Evolutionary conservation across 2,797 vertebrate species (phyloP).

Genomic region (Ispidina lecontei): DNA sequence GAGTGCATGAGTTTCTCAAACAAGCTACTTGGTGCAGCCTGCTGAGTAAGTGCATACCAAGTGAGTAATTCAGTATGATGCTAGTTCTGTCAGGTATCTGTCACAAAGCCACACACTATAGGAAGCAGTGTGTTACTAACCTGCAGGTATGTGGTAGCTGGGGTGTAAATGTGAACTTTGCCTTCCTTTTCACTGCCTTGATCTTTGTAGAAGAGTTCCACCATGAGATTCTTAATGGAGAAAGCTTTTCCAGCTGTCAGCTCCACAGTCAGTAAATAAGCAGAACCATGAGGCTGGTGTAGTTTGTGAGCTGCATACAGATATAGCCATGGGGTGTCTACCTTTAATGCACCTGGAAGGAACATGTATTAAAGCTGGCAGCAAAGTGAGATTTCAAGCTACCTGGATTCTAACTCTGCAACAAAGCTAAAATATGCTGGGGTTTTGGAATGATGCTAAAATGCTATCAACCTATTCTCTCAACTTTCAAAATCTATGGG

Average conservation of each 20-base stretch:
- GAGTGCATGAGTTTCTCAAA: not conserved
- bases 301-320: conserved; percentile 81
- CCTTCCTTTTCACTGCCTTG: conserved; percentile 79
- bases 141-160: conserved; percentile 81
- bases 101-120: not conserved
- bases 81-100: not conserved
- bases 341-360: conserved; percentile 81
- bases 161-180: conserved; percentile 80
- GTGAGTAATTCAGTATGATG: not conserved
- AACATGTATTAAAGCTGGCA: not conserved
- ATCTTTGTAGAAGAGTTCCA: conserved; percentile 81
- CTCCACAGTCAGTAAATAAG: conserved; percentile 77
- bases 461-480: not conserved
- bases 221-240: conserved; percentile 78
- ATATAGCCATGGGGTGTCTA: conserved; percentile 88
- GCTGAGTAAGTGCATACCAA: not conserved
- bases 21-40: not conserved
- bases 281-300: conserved; percentile 77
- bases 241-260: conserved; percentile 84
- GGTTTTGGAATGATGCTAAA: not conserved
- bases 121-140: conserved; percentile 61
- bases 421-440: not conserved
- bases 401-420: not conserved
- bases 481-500: not conserved
- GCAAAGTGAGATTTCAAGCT: not conserved